phyloP scores from a whole-genome alignment of 2,797 vertebrate species.

The Phaenicophaeus curvirostris region DNA sequence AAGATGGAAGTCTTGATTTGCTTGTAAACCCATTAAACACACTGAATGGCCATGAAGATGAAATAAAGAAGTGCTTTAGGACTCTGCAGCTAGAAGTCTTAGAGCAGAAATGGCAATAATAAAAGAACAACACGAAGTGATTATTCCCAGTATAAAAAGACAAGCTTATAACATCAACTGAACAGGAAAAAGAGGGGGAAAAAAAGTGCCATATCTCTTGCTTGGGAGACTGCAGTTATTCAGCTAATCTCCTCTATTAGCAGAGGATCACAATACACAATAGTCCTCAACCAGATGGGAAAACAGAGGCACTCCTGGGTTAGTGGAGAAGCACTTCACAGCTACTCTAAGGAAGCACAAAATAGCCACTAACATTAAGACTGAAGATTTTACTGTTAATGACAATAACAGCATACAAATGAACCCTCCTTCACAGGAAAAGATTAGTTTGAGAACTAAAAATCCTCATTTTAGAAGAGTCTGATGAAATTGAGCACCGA shows the following conservation, averaged over 20 bases:
- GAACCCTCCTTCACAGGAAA: background rate
- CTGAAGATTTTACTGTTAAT: conserved; percentile 35
- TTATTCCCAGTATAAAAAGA: conserved; percentile 60
- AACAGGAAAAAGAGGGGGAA: background rate
- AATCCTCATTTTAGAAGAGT: background rate
- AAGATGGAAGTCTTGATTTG: conserved; percentile 1
- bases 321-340: background rate
- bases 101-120: conserved; percentile 41
- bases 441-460: conserved; percentile 17
- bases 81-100: conserved; percentile 50
- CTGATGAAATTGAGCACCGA: background rate
- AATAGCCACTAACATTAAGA: background rate
- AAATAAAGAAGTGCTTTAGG: conserved; percentile 62
- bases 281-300: background rate
- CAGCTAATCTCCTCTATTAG: conserved; percentile 59
- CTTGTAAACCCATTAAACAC: conserved; percentile 37
- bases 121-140: conserved; percentile 50
- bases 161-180: conserved; percentile 5
- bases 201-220: background rate
- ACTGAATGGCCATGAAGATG: conserved; percentile 51
- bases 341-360: conserved; percentile 25
- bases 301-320: background rate
- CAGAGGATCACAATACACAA: conserved; percentile 38
- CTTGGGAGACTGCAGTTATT: conserved; percentile 45
- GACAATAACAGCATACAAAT: conserved; percentile 44